phyloP scores from a whole-genome alignment of 2,797 vertebrate species.

The Acanthurus tractus region DNA sequence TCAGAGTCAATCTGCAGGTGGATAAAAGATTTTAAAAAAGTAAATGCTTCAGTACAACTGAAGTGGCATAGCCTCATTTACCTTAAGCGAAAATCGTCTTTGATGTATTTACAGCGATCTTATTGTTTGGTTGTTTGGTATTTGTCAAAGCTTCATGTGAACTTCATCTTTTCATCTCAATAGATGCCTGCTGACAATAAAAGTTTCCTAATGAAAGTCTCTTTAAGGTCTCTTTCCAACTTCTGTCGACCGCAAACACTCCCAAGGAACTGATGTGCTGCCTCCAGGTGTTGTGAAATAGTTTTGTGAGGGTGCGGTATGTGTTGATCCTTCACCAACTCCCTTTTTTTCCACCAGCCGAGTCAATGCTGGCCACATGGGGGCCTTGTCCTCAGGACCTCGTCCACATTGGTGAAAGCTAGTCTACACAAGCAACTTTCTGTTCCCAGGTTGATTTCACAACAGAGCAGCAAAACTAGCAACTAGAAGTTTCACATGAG shows the following conservation, averaged over 20 bases:
- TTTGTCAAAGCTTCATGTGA: neutral
- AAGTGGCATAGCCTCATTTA: neutral
- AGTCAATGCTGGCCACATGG: slow-evolving; percentile 32
- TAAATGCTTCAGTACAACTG: neutral
- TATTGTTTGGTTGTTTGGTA: neutral
- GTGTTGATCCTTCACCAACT: slow-evolving; percentile 71
- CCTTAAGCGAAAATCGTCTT: neutral
- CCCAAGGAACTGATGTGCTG: slow-evolving; percentile 66
- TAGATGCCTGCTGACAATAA: neutral
- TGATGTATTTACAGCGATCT: neutral
- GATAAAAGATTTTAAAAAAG: neutral
- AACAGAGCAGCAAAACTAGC: slow-evolving; percentile 76
- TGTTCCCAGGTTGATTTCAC: slow-evolving; percentile 77
- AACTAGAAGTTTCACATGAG: slow-evolving; percentile 38
- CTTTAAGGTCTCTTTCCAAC: slow-evolving; percentile 29
- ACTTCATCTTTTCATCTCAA: neutral
- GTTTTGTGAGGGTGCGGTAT: slow-evolving; percentile 80
- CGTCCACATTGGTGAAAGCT: slow-evolving; percentile 17
- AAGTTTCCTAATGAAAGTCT: neutral
- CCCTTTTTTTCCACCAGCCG: slow-evolving; percentile 19
- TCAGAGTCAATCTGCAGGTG: slow-evolving; percentile 89
- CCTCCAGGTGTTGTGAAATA: slow-evolving; percentile 86
- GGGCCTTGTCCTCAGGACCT: slow-evolving; percentile 42
- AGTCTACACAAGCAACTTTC: slow-evolving; percentile 71
- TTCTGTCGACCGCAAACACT: slow-evolving; percentile 60